phyloP scores from a whole-genome alignment of 2,888 invertebrate species.

The Paralinhomoeus sp. region DNA sequence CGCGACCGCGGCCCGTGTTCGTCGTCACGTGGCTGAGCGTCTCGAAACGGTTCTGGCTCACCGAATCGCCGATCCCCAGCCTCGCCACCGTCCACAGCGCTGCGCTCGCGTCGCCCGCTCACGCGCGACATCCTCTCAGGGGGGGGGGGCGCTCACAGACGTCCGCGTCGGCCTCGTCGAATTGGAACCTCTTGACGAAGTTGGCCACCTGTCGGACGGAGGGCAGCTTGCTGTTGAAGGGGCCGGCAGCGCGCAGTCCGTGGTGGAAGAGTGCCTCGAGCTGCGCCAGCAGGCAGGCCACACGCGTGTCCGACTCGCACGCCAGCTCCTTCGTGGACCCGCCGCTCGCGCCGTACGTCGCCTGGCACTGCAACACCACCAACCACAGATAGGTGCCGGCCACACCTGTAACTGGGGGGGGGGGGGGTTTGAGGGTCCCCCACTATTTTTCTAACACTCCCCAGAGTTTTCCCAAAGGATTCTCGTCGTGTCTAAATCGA shows the following conservation, averaged over 20 bases:
- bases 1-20: conserved; percentile 55
- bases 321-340: conserved; percentile 72
- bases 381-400: no score
- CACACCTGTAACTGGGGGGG: no score
- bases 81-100: conserved; percentile 31
- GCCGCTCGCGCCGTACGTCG: conserved; percentile 60
- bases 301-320: conserved; percentile 52
- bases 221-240: conserved; percentile 25
- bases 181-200: conserved; percentile 36
- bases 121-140: no score
- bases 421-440: no score
- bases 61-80: conserved; percentile 56
- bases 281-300: conserved; percentile 41
- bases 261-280: conserved; percentile 54
- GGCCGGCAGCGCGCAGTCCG: conserved; percentile 41
- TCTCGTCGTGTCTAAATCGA: no score
- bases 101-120: no score
- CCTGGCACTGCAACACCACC: conserved; percentile 41
- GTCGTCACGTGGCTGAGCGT: conserved; percentile 44
- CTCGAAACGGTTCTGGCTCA: conserved; percentile 58
- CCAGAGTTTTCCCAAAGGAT: no score
- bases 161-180: conserved; percentile 11
- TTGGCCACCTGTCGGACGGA: conserved; percentile 46
- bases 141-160: no score
- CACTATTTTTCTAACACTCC: no score